These are phyloP conservation scores for Cephus runcator DNA, from an alignment of 2,888 invertebrate species.

Conservation along the genomic window DNA sequence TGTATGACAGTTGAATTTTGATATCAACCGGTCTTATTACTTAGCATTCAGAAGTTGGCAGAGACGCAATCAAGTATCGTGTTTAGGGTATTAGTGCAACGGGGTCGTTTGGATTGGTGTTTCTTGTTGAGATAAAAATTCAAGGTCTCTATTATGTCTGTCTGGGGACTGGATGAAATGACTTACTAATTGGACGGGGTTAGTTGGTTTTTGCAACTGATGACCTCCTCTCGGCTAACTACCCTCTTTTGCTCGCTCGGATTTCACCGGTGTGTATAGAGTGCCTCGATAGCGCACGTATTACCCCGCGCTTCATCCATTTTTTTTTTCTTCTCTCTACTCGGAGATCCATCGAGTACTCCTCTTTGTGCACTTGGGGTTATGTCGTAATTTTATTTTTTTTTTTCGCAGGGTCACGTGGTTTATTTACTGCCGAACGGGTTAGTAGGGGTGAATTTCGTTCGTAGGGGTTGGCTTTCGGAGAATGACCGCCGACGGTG, in stretches of 20 bases:
- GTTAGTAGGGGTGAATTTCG: not conserved
- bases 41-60: not conserved
- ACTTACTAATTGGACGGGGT: not conserved
- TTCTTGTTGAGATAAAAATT: not conserved
- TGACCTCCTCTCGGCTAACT: not conserved
- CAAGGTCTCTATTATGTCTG: not conserved
- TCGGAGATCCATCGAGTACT: not conserved
- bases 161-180: not conserved
- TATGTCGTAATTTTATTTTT: not conserved
- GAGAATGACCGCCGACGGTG: not conserved
- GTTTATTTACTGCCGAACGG: not conserved
- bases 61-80: not conserved
- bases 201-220: not conserved
- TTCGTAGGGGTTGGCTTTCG: not conserved
- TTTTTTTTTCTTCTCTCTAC: not conserved
- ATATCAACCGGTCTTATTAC: not conserved
- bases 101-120: not conserved
- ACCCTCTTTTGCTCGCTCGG: not conserved
- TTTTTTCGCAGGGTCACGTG: not conserved
- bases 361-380: not conserved
- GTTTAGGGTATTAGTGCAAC: not conserved
- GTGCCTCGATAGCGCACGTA: not conserved
- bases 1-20: not conserved
- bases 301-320: not conserved
- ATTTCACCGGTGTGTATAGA: not conserved